Evolutionary conservation across 2,113 vertebrate genomes (phyloP), one percentile per base, ranked within the genome.

Genomic region (Nibea coibor): DNA sequence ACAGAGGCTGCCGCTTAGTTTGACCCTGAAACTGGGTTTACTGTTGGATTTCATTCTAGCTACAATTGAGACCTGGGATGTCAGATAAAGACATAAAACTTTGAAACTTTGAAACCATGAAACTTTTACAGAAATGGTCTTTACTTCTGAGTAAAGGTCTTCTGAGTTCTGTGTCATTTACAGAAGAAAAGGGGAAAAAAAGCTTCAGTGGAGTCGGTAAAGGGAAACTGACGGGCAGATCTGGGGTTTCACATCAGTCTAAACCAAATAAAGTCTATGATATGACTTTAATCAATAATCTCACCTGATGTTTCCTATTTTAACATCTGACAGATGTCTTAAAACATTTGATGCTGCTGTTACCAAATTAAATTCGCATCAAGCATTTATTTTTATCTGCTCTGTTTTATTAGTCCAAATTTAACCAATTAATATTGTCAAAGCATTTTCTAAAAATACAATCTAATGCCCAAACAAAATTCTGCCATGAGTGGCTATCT

Each of bases 401-500:
- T 63, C 51, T 73, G 54, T 45, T 43, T 50, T 12, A 58, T 67
- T 45, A 68, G 35, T 63, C 24, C 11, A 47, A 28, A 62, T 10
- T 28, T 42, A 16, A 39, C 65, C 4, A 51, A 35, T 28, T 31
- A 47, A 3, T 8, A 7, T 16, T 31, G 19, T 63, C 24, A 64
- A 28, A 47, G 67, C 47, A 1, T 48, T 65, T 57, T 72, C 43
- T 58, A 72, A 45, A 62, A 70, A 70, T 70, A 70, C 35, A 2
- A 11, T n/a, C 20, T 8, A 35, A 64, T 56, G 20, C 48, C 10
- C 24, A 24, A 57, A 64, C 15, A 51, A 17, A 39, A 20, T 14
- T 20, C 35, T 72, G 20, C 47, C 65, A 43, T 10, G n/a, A 45
- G 50, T 43, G 35, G 10, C 5, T 3, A 17, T 16, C 8, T 70